A percentile compares a stretch with the other conserved stretches of the same genome.
Evolutionary conservation across 2,888 invertebrate genomes (phyloP).

Genomic region (Chalcis sispes): DNA sequence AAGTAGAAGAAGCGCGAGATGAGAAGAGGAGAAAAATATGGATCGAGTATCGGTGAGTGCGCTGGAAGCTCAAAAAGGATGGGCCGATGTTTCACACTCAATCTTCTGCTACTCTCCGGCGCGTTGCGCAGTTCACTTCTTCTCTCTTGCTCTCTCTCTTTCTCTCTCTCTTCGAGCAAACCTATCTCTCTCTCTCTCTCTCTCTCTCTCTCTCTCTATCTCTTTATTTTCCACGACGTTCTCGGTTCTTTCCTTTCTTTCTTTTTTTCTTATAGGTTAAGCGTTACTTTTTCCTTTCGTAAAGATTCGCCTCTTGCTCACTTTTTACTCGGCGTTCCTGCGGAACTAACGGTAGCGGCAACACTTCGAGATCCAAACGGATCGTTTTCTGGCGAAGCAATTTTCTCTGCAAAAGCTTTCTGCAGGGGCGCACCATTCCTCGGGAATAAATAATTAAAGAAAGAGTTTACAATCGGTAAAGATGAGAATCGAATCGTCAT

Average conservation of each 20-base stretch:
- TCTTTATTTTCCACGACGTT: neutral
- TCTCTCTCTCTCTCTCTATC: slow-evolving; percentile 42
- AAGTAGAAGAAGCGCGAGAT: slow-evolving; percentile 1
- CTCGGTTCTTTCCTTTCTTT: slow-evolving; percentile 13
- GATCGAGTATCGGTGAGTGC: slow-evolving; percentile 58
- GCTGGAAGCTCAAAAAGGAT: slow-evolving; percentile 64
- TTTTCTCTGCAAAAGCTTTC: slow-evolving; percentile 39
- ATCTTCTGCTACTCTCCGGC: slow-evolving; percentile 66
- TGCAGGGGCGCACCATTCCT: neutral
- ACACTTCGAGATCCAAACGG: slow-evolving; percentile 50
- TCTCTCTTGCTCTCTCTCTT: slow-evolving; percentile 39
- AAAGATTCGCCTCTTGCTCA: slow-evolving; percentile 32
- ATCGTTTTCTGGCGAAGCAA: slow-evolving; percentile 51
- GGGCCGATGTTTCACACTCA: slow-evolving; percentile 69
- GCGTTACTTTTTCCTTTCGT: slow-evolving; percentile 52
- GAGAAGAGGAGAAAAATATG: slow-evolving; percentile 56
- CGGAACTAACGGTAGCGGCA: slow-evolving; percentile 10
- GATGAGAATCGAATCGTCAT: slow-evolving; percentile 1
- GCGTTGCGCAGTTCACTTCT: slow-evolving; percentile 5
- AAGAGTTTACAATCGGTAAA: slow-evolving; percentile 10
- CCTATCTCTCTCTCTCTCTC: slow-evolving; percentile 1
- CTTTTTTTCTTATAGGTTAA: slow-evolving; percentile 52
- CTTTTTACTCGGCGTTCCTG: slow-evolving; percentile 41
- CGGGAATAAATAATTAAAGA: slow-evolving; percentile 46
- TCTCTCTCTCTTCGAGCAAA: neutral